A percentile compares a stretch with the other conserved stretches of the same genome.
These are phyloP conservation scores for Empidonax traillii DNA, from an alignment of 2,113 vertebrate species.

Conservation along the genomic window DNA sequence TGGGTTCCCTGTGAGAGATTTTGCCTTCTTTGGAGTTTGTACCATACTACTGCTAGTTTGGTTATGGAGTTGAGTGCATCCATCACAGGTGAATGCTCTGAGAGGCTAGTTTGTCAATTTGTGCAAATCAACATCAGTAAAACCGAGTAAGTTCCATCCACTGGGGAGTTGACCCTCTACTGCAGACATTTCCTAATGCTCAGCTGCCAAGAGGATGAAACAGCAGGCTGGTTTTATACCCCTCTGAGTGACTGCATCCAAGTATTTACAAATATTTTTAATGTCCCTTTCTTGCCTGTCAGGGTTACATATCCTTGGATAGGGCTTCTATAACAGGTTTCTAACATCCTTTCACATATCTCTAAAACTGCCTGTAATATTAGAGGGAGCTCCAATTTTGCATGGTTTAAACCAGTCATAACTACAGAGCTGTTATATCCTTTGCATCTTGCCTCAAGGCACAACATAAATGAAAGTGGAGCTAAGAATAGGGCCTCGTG, in stretches of 20 bases:
- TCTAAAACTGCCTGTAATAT: neutral
- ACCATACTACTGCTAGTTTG: neutral
- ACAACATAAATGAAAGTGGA: conserved; percentile 47
- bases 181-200: neutral
- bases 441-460: conserved; percentile 31
- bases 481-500: conserved; percentile 54
- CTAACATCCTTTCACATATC: neutral
- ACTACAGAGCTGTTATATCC: conserved; percentile 37
- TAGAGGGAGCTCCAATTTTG: conserved; percentile 23
- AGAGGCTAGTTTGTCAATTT: neutral
- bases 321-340: neutral
- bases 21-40: neutral
- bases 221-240: neutral
- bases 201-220: neutral
- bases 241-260: neutral
- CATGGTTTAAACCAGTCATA: neutral
- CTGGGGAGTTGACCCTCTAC: neutral
- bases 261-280: neutral
- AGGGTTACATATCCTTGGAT: neutral
- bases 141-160: neutral
- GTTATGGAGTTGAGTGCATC: neutral
- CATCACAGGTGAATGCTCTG: neutral
- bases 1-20: neutral
- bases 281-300: neutral
- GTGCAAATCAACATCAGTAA: neutral